Base-by-base conservation (phyloP, 2,888 invertebrate genomes). In the Coremacera marginata region DNA sequence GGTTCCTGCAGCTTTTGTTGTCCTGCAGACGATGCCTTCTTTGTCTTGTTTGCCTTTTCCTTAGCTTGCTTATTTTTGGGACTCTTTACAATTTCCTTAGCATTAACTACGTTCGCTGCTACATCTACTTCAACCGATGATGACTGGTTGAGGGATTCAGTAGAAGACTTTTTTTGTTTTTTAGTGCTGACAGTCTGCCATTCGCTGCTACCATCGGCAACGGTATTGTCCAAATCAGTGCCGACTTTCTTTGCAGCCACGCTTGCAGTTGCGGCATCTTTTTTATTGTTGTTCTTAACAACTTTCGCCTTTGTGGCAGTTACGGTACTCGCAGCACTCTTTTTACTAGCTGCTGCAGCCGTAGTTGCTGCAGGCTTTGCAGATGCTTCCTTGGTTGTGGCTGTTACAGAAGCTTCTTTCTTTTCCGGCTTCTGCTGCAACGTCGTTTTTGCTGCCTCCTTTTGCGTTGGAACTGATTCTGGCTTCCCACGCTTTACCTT, bases 141-240 rank as follows among this genome's bases (percentile, higher is more conserved):
- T 22, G 68, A 44, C 22, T 68, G 68, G 1, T 49, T 68, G 22
- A 68, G 25, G 22, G 49, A 44, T 49, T 68, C 68, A 22, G n/a
- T 68, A 22, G 67, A 5, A 0, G 68, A 19, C 22, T 68, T 68
- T 27, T 68, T 68, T 16, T 68, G 68, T 51, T 68, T 68, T 25
- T 68, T 68, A 9, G 68, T 49, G 7, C 14, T 14, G 11, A 68
- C 68, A 5, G 68, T 68, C 5, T 49, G 49, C 68, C 68, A 68
- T 5, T 51, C 68, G 16, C 68, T 51, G 16, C 68, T 51, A n/a
- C n/a, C 68, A 49, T 68, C 68, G n/a, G 11, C 22, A 8, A n/a
- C n/a, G 8, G n/a, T n/a, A 22, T 34, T 31, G n/a, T 68, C 68
- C 9, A 51, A n/a, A n/a, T n/a, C n/a, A n/a, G n/a, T 25, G 22